Base-by-base conservation (phyloP, 2,797 vertebrate species). In the Sciurus carolinensis region DNA sequence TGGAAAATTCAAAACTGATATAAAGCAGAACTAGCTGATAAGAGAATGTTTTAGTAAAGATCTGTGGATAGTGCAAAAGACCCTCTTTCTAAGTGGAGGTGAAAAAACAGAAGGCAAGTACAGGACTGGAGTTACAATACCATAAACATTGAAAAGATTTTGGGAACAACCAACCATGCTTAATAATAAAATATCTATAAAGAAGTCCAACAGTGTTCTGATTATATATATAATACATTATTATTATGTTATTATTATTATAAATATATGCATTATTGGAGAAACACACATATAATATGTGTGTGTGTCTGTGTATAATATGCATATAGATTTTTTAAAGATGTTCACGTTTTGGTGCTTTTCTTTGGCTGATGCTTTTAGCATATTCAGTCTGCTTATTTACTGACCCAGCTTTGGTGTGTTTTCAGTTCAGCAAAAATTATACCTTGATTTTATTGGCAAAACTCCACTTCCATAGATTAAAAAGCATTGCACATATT, bases 121-220 rank as follows among this genome's bases (percentile, higher is more conserved):
- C 1, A 75, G 36, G 30, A 71, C 36, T 69, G 36, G 30, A 83
- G 47, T 66, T 80, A 80, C 5, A 81, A 50, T 52, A 10, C 2
- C 18, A 13, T 28, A 28, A 93, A 71, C 5, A 26, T 33, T 17
- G 20, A 66, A 59, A 95, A 75, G 36, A 57, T 62, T 26, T 14
- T n/a, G 20, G 39, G 3, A 76, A 85, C 11, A 91, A 47, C 5
- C 22, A 81, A 54, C 39, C 39, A 5, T 39, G 39, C 39, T 39
- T 39, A 39, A 39, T 39, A 39, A 47, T 90, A 89, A 96, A 90
- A 54, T 87, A 59, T 28, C 15, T 73, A 10, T 57, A 92, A 93
- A 20, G 13, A 86, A 91, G 33, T 87, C 44, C 3, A 50, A 79
- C 17, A 54, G 11, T 76, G n/a, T 87, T 91, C 33, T 64, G 14